Evolutionary conservation across 2,888 invertebrate species (phyloP), one percentile per base, ranked within the genome.

Genomic region (Agrilus cyanescens): DNA sequence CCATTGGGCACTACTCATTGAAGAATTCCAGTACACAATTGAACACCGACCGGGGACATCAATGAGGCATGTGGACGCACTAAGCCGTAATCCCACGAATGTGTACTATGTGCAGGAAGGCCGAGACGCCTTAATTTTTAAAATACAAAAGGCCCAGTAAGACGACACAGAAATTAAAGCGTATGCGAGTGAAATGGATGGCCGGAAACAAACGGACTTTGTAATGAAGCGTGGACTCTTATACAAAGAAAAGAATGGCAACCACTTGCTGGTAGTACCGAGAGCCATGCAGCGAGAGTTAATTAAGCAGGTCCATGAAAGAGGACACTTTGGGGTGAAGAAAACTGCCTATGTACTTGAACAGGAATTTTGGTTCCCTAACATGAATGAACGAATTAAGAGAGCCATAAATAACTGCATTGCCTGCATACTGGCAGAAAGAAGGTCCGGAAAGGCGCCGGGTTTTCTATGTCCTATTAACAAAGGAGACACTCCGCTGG

Each of bases 231-330:
- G 33, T 12, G 16, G 30, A 18, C 10, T 43, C 2, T 25, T 43
- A 20, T 39, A 32, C 10, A 32, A 38, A 38, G 18, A 31, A 2
- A 4, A 30, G 1, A 25, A 34, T 2, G 32, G 37, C 8, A 25
- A 12, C 10, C 10, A 20, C 7, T 12, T 20, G 4, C 41, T 62
- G 4, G 57, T 60, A 0, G 50, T 62, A 12, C 60, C 61, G 1
- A 51, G 47, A 4, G 16, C n/a, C 4, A 55, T 63, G 57, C 51
- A 57, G 32, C 43, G 40, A 4, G 54, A 59, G 37, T 50, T 61
- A 3, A 59, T 62, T 3, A 42, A 46, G 13, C 51, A 45, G 6
- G 49, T 44, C 1, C 58, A 60, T 39, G 52, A 50, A 14, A 46
- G 50, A 25, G 57, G 57, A n/a, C 57, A 60, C 47, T 59, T 60